phyloP scores from a whole-genome alignment of 1,140 invertebrate species.

The Lanistes nyassanus region DNA sequence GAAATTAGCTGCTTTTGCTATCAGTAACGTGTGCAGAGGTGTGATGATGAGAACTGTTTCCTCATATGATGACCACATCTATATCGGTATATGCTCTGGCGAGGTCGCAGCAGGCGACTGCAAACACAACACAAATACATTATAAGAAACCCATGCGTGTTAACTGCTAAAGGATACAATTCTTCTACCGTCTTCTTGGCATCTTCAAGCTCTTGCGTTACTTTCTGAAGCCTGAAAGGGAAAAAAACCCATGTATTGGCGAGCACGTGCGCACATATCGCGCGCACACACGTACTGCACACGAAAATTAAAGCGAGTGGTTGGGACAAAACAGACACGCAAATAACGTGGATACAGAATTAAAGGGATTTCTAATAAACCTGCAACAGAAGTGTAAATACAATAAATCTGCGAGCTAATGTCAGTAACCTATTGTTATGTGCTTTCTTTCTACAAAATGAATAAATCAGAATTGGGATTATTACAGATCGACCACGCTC shows the following conservation, averaged over 20 bases:
- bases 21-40: no score
- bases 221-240: conserved; percentile 53
- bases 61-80: no score
- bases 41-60: no score
- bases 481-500: background rate
- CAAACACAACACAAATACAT: no score
- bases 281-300: no score
- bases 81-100: no score
- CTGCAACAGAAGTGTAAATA: background rate
- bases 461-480: background rate
- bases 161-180: conserved; percentile 58
- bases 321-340: background rate
- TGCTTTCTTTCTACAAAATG: no score
- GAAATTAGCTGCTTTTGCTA: no score
- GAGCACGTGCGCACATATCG: background rate
- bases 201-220: conserved; percentile 56
- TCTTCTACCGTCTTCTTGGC: conserved; percentile 57
- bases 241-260: conserved; percentile 14
- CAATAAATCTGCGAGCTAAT: background rate
- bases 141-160: no score
- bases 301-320: background rate
- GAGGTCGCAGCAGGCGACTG: no score
- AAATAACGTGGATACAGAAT: background rate
- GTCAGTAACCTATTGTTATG: no score
- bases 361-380: background rate